phyloP scores from a whole-genome alignment of 2,797 vertebrate species.

The Spinus pinus region DNA sequence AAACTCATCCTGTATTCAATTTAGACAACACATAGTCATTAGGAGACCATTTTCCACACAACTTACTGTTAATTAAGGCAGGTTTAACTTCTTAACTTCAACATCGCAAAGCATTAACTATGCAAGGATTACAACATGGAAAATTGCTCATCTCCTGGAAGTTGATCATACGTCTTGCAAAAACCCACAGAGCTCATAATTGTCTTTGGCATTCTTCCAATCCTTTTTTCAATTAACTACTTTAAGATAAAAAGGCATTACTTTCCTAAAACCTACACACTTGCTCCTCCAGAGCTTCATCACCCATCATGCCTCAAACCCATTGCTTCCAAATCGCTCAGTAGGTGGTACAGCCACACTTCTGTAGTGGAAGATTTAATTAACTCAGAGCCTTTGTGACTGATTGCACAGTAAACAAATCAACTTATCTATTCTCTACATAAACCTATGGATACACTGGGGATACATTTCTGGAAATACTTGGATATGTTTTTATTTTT shows the following conservation, averaged over 20 bases:
- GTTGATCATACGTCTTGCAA: background rate
- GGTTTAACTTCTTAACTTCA: background rate
- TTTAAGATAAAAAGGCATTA: background rate
- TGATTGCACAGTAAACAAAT: background rate
- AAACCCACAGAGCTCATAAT: background rate
- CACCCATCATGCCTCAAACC: background rate
- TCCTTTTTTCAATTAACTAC: background rate
- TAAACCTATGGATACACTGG: background rate
- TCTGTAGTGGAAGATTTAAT: background rate
- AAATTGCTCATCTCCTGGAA: slow-evolving; percentile 11
- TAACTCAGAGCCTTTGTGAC: background rate
- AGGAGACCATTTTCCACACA: background rate
- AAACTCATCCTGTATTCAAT: background rate
- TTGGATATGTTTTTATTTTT: background rate
- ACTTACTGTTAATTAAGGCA: background rate
- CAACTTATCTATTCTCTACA: background rate
- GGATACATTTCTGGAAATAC: background rate
- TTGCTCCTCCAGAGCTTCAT: background rate
- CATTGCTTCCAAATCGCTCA: background rate
- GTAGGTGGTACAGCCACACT: background rate
- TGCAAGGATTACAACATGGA: background rate
- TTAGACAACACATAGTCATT: background rate
- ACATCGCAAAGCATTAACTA: background rate
- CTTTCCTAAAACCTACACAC: background rate
- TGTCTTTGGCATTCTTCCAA: background rate